A percentile compares a stretch with the other conserved stretches of the same genome.
phyloP scores from a whole-genome alignment of 1,140 invertebrate species.

The Tenebrio molitor region DNA sequence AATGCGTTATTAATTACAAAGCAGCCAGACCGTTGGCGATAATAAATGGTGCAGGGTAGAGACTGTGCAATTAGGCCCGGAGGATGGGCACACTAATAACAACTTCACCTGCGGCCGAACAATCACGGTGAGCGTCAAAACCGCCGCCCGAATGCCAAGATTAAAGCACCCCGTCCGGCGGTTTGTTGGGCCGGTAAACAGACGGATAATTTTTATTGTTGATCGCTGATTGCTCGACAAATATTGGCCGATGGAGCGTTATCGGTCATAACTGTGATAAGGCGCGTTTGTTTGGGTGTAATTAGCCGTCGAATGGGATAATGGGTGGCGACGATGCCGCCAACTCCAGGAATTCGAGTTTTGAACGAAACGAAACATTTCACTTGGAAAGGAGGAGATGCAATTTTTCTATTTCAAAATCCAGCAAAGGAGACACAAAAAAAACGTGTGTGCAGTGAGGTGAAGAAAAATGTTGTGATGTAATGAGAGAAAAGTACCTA shows the following conservation, averaged over 20 bases:
- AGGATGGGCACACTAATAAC: constrained; percentile 38
- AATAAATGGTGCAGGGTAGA: constrained; percentile 48
- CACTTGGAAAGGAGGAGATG: too few species aligned
- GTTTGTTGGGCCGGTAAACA: constrained; percentile 10
- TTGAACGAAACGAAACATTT: too few species aligned
- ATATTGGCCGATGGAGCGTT: constrained; percentile 13
- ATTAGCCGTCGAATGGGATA: too few species aligned
- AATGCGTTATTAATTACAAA: constrained; percentile 53
- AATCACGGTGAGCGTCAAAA: background rate
- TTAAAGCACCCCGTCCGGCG: constrained; percentile 14
- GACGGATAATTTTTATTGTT: constrained; percentile 28
- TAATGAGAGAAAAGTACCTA: too few species aligned
- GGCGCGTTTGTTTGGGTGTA: too few species aligned
- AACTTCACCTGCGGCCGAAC: constrained; percentile 16
- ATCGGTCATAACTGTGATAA: constrained; percentile 33
- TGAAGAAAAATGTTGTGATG: too few species aligned
- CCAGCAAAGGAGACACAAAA: too few species aligned
- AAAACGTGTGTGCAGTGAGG: too few species aligned
- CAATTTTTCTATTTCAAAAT: too few species aligned
- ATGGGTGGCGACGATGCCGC: too few species aligned
- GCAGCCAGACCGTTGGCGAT: constrained; percentile 46
- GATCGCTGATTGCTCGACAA: constrained; percentile 10
- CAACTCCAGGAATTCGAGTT: too few species aligned
- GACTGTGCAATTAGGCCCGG: constrained; percentile 45
- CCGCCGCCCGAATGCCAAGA: background rate